Evolutionary conservation across 2,888 invertebrate species (phyloP).

Genomic region (Heterodera filipjevi): DNA sequence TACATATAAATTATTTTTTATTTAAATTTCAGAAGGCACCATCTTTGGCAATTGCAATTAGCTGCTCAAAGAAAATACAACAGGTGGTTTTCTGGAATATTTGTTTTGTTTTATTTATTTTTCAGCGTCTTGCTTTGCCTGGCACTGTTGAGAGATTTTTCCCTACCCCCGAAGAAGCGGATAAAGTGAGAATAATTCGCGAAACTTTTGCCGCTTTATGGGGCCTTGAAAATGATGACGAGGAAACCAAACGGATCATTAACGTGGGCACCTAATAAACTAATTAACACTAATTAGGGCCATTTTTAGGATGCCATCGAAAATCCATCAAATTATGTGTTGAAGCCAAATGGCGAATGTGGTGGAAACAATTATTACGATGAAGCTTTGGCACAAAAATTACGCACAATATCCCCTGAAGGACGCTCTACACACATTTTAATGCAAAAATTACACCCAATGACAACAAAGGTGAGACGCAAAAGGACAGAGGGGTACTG

Average conservation of each 20-base stretch:
- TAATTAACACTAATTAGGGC: neutral
- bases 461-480: neutral
- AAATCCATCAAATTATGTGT: neutral
- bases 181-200: neutral
- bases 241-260: neutral
- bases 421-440: neutral
- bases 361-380: neutral
- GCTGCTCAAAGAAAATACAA: neutral
- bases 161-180: neutral
- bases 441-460: neutral
- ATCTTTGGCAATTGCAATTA: neutral
- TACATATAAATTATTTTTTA: neutral
- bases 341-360: neutral
- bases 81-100: neutral
- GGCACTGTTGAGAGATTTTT: neutral
- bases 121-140: neutral
- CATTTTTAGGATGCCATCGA: neutral
- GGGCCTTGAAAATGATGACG: neutral
- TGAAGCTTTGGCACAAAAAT: neutral
- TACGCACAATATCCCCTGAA: neutral
- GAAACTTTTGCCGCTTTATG: conserved; percentile 1
- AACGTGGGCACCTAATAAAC: neutral
- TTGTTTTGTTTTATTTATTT: neutral
- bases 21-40: neutral
- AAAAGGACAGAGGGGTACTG: neutral